Base-by-base conservation (phyloP, 2,888 invertebrate genomes). In the Conomelus anceps region DNA sequence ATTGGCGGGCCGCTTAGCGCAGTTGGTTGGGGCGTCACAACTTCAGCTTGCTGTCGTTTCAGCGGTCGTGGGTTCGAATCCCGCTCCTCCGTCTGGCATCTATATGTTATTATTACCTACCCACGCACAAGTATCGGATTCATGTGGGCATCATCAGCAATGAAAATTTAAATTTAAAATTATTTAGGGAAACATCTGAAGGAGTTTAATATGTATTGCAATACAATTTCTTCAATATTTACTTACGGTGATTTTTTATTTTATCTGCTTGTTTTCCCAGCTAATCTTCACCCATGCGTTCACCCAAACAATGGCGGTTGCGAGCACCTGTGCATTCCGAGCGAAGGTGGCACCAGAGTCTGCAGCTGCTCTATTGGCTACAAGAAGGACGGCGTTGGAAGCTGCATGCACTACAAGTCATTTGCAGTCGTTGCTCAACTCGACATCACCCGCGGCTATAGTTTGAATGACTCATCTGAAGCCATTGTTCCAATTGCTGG, bases 401-500 rank as follows among this genome's bases (percentile, higher is more conserved):
- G 94, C 91, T 98, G 97, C 92, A 95, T 96, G 22, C 95, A 98
- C 0, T 98, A 96, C 93, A 97, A 97, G 92, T 97, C 97, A 0
- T 99, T 99, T 93, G 97, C 98, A 0, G 97, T 99, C 0, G 98
- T 99, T 0, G 97, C 98, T 0, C 98, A 98, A 92, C 93, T 98
- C 26, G 97, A 97, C 91, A 96, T 97, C 89, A 97, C 98, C 9
- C 95, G 98, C 89, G 99, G 99, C 0, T 98, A 97, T 93, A 97
- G 97, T 92, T 93, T 98, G 88, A 96, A 96, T 85, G 96, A 96
- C 91, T 96, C 97, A 91, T 95, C 97, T 0, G 98, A 99, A 93
- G 98, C 99, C 0, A 98, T 99, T 97, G 96, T 98, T 0, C 99
- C 99, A 0, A 97, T 99, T 85, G 96, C 97, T 1, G 99, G 99